Percentiles rank a stretch among this genome's conserved stretches.
These are phyloP conservation scores for Malthinus flaveolus DNA, from an alignment of 2,888 invertebrate genomes.

Conservation along the genomic window DNA sequence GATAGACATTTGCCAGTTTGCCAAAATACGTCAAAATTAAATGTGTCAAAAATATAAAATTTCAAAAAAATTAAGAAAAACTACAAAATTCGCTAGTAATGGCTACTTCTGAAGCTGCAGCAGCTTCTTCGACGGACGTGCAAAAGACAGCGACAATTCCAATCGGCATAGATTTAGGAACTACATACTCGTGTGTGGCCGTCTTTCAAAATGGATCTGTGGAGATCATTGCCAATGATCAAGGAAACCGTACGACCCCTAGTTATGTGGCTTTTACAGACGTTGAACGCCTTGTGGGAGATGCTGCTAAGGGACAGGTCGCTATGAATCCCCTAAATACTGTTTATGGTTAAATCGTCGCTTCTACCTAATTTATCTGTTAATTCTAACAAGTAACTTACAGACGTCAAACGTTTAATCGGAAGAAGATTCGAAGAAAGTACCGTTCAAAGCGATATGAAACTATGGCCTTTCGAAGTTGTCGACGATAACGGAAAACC, in stretches of 20 bases:
- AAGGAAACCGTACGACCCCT: slow-evolving; percentile 61
- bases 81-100: neutral
- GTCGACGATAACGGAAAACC: slow-evolving; percentile 56
- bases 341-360: slow-evolving; percentile 49
- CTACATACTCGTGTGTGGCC: slow-evolving; percentile 64
- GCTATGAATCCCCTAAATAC: slow-evolving; percentile 59
- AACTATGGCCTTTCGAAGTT: slow-evolving; percentile 66
- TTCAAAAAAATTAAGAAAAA: neutral
- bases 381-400: slow-evolving; percentile 26
- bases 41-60: neutral
- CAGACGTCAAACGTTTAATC: slow-evolving; percentile 68
- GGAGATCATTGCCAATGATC: slow-evolving; percentile 61
- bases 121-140: neutral
- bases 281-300: slow-evolving; percentile 56
- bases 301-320: slow-evolving; percentile 54
- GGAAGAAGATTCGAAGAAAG: slow-evolving; percentile 66
- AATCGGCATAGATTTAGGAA: slow-evolving; percentile 66
- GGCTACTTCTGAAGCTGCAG: neutral
- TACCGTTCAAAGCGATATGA: slow-evolving; percentile 66
- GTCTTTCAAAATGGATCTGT: slow-evolving; percentile 60
- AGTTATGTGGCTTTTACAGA: slow-evolving; percentile 61
- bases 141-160: slow-evolving; percentile 39
- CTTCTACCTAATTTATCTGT: neutral
- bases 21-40: slow-evolving; percentile 1
- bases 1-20: neutral